Percentiles rank a stretch among this genome's conserved stretches.
Evolutionary conservation across 2,888 invertebrate genomes (phyloP).

Genomic region (Synergus japonicus): DNA sequence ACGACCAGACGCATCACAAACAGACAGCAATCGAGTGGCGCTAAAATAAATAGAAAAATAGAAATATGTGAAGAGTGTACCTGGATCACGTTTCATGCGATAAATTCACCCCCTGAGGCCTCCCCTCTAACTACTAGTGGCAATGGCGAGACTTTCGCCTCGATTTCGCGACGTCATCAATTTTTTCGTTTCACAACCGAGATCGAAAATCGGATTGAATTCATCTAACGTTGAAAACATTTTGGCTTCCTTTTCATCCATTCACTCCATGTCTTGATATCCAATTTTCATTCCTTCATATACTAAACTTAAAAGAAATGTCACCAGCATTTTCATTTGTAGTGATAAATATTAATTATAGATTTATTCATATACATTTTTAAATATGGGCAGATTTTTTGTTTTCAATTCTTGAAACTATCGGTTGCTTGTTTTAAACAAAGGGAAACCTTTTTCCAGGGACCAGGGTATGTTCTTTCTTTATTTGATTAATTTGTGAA

Average conservation of each 20-base stretch:
- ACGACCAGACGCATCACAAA: constrained; percentile 26
- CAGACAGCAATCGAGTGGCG: constrained; percentile 28
- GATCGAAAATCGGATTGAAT: constrained; percentile 12
- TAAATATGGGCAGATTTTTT: no score
- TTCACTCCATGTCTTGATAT: not conserved
- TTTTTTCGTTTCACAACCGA: constrained; percentile 12
- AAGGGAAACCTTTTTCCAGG: not conserved
- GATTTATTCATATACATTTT: no score
- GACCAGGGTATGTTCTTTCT: not conserved
- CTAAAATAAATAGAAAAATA: constrained; percentile 55
- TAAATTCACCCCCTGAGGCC: constrained; percentile 46
- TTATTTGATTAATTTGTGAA: constrained; percentile 11
- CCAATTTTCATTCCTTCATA: not conserved
- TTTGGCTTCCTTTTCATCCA: not conserved
- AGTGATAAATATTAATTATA: no score
- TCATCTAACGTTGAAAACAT: not conserved
- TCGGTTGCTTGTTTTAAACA: no score
- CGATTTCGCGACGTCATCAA: constrained; percentile 40
- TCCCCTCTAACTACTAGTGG: not conserved
- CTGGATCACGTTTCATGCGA: constrained; percentile 53
- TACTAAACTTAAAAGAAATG: not conserved
- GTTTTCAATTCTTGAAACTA: no score
- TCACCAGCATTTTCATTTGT: not conserved
- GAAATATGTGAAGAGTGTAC: constrained; percentile 51
- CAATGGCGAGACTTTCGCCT: constrained; percentile 32